Conservation (phyloP, 2,113 vertebrate species). For the Pterophyllum scalare region DNA sequence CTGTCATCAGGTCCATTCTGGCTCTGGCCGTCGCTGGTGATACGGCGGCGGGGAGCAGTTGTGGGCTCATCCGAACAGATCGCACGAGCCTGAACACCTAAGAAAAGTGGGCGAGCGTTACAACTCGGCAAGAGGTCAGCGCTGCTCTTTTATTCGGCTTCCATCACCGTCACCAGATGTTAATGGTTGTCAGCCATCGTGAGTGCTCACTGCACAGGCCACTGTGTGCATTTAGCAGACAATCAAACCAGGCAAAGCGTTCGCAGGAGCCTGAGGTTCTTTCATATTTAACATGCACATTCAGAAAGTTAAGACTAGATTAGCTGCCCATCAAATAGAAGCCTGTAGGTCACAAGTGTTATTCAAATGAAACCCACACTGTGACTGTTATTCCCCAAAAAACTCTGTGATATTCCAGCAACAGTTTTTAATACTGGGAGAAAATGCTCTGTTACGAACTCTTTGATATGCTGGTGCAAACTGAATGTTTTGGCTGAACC, state of each 20-base stretch:
- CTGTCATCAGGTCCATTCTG: slow-evolving; percentile 80
- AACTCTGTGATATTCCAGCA: background rate
- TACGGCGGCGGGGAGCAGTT: slow-evolving; percentile 76
- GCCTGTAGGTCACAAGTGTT: background rate
- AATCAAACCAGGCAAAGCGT: slow-evolving; percentile 25
- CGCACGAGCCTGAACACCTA: slow-evolving; percentile 87
- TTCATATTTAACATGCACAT: slow-evolving; percentile 47
- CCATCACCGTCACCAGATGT: slow-evolving; percentile 8
- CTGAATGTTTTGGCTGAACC: slow-evolving; percentile 43
- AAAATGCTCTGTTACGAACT: background rate
- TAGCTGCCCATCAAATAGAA: slow-evolving; percentile 16
- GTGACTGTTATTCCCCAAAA: background rate
- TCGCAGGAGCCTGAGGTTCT: slow-evolving; percentile 4
- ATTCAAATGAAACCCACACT: background rate
- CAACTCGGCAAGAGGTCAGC: background rate
- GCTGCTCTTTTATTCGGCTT: background rate
- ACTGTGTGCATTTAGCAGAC: slow-evolving; percentile 9
- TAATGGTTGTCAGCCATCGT: slow-evolving; percentile 39
- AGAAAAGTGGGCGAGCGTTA: background rate
- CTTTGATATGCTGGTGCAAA: slow-evolving; percentile 29
- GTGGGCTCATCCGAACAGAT: slow-evolving; percentile 79
- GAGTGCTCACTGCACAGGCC: slow-evolving; percentile 26
- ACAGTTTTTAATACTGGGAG: background rate
- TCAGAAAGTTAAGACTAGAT: slow-evolving; percentile 25
- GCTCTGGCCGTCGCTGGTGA: slow-evolving; percentile 87